A percentile compares a stretch with the other conserved stretches of the same genome.
Evolutionary conservation across 2,113 vertebrate species (phyloP).

Genomic region (Paramormyrops kingsleyae): DNA sequence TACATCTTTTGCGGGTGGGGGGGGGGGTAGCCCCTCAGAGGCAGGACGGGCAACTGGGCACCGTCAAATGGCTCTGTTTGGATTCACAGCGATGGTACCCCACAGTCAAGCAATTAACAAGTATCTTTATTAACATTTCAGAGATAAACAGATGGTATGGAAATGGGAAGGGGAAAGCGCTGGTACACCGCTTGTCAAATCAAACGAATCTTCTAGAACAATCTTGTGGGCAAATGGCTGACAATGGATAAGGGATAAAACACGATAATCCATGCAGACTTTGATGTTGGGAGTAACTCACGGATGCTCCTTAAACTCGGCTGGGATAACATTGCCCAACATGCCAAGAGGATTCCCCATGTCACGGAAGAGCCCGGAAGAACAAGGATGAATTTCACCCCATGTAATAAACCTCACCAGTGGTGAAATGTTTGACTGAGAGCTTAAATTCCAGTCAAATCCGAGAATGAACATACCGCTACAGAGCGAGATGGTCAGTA

Average conservation of each 20-base stretch:
- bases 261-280: background rate
- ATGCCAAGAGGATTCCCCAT: background rate
- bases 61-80: constrained; percentile 7
- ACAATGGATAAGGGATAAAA: constrained; percentile 1
- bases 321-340: background rate
- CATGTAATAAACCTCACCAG: background rate
- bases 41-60: background rate
- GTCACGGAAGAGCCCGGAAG: background rate
- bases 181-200: background rate
- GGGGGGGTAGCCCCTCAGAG: background rate
- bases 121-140: constrained; percentile 33
- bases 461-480: background rate
- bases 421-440: background rate
- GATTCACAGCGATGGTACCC: constrained; percentile 23
- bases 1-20: background rate
- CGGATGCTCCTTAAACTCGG: background rate
- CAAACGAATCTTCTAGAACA: constrained; percentile 9
- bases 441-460: background rate
- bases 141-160: constrained; percentile 26
- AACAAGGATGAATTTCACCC: background rate
- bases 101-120: constrained; percentile 28
- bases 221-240: background rate
- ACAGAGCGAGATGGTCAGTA: background rate
- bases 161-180: background rate
- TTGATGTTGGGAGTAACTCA: background rate